Evolutionary conservation across 2,888 invertebrate genomes (phyloP).

Genomic region (Apotomis betuletana): DNA sequence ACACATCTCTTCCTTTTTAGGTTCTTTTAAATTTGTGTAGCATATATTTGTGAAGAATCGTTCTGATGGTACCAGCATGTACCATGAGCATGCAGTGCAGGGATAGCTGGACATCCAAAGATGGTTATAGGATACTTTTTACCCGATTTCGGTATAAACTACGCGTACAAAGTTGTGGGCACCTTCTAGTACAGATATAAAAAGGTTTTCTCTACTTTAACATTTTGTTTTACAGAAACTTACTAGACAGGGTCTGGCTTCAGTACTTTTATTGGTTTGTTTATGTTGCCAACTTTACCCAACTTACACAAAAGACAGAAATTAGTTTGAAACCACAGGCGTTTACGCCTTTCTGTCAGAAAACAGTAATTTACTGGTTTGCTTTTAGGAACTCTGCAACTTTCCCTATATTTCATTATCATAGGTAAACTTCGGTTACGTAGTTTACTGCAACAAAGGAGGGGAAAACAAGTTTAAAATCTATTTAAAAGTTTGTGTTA

Average conservation of each 20-base stretch:
- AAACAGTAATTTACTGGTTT: background rate
- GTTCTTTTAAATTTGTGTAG: no score
- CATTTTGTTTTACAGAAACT: conserved; percentile 23
- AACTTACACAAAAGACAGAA: background rate
- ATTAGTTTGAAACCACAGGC: background rate
- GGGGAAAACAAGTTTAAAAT: background rate
- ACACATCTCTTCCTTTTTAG: no score
- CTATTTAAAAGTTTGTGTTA: background rate
- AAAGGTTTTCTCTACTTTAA: conserved; percentile 9
- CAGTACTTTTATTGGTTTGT: conserved; percentile 33
- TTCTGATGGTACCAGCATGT: no score
- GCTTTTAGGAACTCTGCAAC: conserved; percentile 18
- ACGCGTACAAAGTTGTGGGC: no score
- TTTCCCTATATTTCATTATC: conserved; percentile 31
- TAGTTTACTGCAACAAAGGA: conserved; percentile 1
- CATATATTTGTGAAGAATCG: no score
- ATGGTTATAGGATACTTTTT: no score
- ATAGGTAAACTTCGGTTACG: conserved; percentile 28
- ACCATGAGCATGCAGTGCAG: no score
- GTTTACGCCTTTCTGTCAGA: background rate
- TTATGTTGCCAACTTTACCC: conserved; percentile 21
- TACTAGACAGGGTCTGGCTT: conserved; percentile 6
- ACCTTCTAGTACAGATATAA: background rate
- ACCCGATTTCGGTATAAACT: no score
- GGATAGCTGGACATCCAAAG: no score